These are phyloP conservation scores for Crematogaster levior DNA, from an alignment of 2,888 invertebrate species.

Conservation along the genomic window DNA sequence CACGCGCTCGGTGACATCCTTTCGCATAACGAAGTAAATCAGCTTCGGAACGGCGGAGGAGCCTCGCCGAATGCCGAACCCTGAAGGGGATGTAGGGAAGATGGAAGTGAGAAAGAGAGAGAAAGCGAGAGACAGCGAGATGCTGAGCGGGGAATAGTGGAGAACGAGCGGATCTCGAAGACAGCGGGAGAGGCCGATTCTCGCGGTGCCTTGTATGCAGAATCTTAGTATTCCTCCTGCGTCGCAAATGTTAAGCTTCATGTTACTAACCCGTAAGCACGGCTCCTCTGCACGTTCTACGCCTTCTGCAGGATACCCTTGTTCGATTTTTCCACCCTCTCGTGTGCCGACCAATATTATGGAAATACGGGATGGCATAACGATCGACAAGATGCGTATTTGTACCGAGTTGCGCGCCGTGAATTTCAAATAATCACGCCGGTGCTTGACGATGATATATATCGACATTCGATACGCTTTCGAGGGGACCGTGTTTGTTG, in stretches of 20 bases:
- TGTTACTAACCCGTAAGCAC: slow-evolving; percentile 80
- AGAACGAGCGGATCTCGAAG: slow-evolving; percentile 22
- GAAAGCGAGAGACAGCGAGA: slow-evolving; percentile 12
- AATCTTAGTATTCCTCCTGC: slow-evolving; percentile 82
- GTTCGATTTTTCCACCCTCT: slow-evolving; percentile 36
- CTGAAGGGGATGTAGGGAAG: neutral
- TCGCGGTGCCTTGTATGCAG: slow-evolving; percentile 65
- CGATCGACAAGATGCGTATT: slow-evolving; percentile 74
- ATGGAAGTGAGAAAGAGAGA: slow-evolving; percentile 45
- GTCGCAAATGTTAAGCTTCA: slow-evolving; percentile 82
- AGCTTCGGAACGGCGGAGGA: slow-evolving; percentile 40
- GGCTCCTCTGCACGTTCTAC: slow-evolving; percentile 55
- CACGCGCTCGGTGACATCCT: slow-evolving; percentile 75
- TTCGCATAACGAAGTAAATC: slow-evolving; percentile 78
- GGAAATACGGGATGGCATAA: slow-evolving; percentile 74
- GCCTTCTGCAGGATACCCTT: neutral
- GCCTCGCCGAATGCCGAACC: slow-evolving; percentile 63
- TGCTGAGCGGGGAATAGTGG: slow-evolving; percentile 33
- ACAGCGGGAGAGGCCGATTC: slow-evolving; percentile 37
- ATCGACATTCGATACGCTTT: slow-evolving; percentile 13
- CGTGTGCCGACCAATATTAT: slow-evolving; percentile 72
- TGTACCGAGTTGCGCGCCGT: slow-evolving; percentile 73
- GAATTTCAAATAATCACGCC: slow-evolving; percentile 75
- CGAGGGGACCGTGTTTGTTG: neutral
- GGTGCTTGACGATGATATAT: slow-evolving; percentile 23